Conservation (phyloP, 1,140 invertebrate species). For the Cotesia chilonis region DNA sequence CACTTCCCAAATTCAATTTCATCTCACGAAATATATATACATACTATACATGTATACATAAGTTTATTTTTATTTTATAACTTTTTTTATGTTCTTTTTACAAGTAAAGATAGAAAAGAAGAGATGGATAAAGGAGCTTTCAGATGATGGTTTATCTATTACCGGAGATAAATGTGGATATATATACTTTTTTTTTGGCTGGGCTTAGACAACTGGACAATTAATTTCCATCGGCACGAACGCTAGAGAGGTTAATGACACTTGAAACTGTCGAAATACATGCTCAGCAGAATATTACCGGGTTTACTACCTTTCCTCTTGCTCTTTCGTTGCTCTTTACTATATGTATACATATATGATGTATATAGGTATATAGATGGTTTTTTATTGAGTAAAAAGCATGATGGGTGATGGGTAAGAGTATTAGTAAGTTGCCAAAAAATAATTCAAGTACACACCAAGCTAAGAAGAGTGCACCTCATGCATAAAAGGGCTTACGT, state of each 20-base stretch:
- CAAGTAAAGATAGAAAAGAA: too few relatives aligned
- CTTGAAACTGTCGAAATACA: slow-evolving; percentile 54
- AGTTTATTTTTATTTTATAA: too few relatives aligned
- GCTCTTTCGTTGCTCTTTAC: slow-evolving; percentile 34
- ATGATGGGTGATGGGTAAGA: slow-evolving; percentile 17
- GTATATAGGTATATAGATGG: not conserved
- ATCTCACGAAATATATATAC: too few relatives aligned
- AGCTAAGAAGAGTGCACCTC: not conserved
- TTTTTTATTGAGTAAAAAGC: slow-evolving; percentile 16
- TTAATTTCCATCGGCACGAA: slow-evolving; percentile 49
- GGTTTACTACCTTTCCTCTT: slow-evolving; percentile 40
- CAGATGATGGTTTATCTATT: too few relatives aligned
- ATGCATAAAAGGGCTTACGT: slow-evolving; percentile 23
- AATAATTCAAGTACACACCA: not conserved
- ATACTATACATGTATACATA: too few relatives aligned
- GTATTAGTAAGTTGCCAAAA: slow-evolving; percentile 5
- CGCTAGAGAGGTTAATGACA: slow-evolving; percentile 60
- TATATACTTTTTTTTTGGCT: slow-evolving; percentile 3
- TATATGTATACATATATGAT: slow-evolving; percentile 5
- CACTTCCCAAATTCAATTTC: too few relatives aligned
- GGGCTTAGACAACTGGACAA: slow-evolving; percentile 51
- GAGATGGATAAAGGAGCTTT: too few relatives aligned
- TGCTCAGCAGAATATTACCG: slow-evolving; percentile 55
- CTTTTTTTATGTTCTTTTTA: too few relatives aligned
- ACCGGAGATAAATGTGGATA: too few relatives aligned